Evolutionary conservation across 2,888 invertebrate genomes (phyloP).

Genomic region (Dryomyza anilis): DNA sequence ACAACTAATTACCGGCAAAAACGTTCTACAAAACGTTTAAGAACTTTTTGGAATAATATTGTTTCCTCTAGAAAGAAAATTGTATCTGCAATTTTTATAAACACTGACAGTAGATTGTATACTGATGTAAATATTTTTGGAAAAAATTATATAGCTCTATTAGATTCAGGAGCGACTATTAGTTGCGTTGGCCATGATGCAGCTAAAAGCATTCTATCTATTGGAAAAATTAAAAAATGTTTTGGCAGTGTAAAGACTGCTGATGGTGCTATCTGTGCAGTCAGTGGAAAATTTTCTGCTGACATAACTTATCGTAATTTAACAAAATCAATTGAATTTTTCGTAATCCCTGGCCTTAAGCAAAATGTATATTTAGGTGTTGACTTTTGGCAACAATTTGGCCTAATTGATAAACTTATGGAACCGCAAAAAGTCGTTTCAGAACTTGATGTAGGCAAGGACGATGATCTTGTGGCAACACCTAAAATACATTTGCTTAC

Average conservation of each 20-base stretch:
- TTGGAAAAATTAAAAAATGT: background rate
- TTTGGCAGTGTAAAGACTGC: background rate
- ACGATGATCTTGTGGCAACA: background rate
- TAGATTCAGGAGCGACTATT: constrained; percentile 14
- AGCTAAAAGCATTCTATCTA: too few relatives aligned
- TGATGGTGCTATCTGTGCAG: background rate
- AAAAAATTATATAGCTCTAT: constrained; percentile 8
- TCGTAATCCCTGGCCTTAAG: constrained; percentile 9
- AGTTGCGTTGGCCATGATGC: background rate
- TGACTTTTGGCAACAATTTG: constrained; percentile 24
- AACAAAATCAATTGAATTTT: constrained; percentile 1
- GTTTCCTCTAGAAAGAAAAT: background rate
- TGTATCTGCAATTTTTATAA: background rate
- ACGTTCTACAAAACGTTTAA: background rate
- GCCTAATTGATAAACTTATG: too few relatives aligned
- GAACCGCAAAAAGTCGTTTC: too few relatives aligned
- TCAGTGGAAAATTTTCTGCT: background rate
- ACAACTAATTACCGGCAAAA: background rate
- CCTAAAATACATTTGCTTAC: background rate
- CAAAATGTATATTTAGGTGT: constrained; percentile 22
- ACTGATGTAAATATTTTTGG: background rate
- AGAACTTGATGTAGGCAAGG: background rate
- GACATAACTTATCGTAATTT: background rate
- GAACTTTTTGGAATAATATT: background rate
- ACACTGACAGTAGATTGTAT: background rate